These are phyloP conservation scores for Syndactyla subalaris DNA, from an alignment of 2,797 vertebrate species.

Conservation along the genomic window DNA sequence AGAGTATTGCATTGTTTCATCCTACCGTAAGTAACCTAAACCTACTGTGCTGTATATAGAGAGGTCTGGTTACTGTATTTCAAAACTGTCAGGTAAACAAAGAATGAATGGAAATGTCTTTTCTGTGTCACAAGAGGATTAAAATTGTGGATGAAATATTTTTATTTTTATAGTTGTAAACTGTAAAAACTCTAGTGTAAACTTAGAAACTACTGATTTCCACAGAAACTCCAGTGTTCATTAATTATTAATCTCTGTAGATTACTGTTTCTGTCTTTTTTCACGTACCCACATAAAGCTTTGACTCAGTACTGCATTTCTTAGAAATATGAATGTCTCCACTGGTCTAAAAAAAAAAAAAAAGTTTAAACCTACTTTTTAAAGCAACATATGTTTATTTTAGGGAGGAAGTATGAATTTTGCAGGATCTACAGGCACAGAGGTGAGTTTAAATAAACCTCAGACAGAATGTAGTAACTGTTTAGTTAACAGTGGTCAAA, in stretches of 20 bases:
- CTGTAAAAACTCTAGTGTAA: too few relatives aligned
- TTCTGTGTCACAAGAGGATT: not conserved
- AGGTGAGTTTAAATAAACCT: conserved; percentile 69
- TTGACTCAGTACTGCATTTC: not conserved
- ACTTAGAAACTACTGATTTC: conserved; percentile 8
- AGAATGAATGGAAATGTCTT: not conserved
- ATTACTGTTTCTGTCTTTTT: conserved; percentile 5
- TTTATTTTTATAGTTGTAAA: conserved; percentile 26
- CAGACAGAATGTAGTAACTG: not conserved
- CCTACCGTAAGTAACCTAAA: not conserved
- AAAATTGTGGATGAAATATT: conserved; percentile 26
- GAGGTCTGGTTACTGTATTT: conserved; percentile 4
- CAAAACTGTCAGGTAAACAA: not conserved
- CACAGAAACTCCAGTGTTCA: not conserved
- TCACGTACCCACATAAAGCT: not conserved
- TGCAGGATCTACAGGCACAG: conserved; percentile 67
- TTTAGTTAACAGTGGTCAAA: conserved; percentile 2
- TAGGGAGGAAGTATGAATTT: conserved; percentile 69
- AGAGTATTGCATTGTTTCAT: not conserved
- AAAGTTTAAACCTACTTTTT: not conserved
- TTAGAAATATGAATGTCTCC: not conserved
- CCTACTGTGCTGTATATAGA: not conserved
- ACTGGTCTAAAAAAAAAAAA: not conserved
- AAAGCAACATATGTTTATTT: conserved; percentile 45
- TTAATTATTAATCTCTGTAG: not conserved